These are phyloP conservation scores for Sycophila texana DNA, from an alignment of 2,888 invertebrate genomes.

Conservation along the genomic window DNA sequence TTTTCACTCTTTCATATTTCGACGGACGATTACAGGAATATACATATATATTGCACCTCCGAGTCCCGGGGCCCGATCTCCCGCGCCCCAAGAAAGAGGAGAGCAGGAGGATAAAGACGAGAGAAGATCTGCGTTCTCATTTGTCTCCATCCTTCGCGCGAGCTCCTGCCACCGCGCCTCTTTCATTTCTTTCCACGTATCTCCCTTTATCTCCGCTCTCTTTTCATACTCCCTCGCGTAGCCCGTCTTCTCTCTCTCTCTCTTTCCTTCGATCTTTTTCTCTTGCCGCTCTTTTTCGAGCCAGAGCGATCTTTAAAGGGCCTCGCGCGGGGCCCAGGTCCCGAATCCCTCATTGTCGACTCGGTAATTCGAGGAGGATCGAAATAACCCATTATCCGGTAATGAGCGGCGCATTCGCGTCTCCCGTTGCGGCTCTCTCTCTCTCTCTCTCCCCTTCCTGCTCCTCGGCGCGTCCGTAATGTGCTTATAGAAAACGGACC, in stretches of 20 bases:
- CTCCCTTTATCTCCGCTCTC: slow-evolving; percentile 40
- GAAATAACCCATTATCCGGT: slow-evolving; percentile 73
- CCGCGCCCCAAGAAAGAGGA: slow-evolving; percentile 2
- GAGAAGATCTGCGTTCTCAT: slow-evolving; percentile 58
- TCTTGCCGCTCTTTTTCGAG: no score
- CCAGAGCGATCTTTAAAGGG: slow-evolving; percentile 58
- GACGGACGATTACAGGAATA: no score
- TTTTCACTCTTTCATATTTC: no score
- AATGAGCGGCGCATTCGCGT: slow-evolving; percentile 70
- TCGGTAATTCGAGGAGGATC: slow-evolving; percentile 73
- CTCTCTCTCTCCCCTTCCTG: no score
- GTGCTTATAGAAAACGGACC: slow-evolving; percentile 36
- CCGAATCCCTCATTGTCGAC: slow-evolving; percentile 73
- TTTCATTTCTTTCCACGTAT: slow-evolving; percentile 58
- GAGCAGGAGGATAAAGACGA: slow-evolving; percentile 32
- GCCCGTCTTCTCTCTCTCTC: not conserved
- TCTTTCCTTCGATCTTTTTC: slow-evolving; percentile 38
- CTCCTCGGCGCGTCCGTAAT: slow-evolving; percentile 2
- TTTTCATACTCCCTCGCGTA: not conserved
- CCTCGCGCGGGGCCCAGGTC: slow-evolving; percentile 27
- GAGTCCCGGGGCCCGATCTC: slow-evolving; percentile 54
- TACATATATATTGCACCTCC: slow-evolving; percentile 62
- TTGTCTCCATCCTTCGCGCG: slow-evolving; percentile 65
- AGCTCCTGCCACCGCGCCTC: slow-evolving; percentile 46
- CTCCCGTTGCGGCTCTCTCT: not conserved